Percentiles rank a stretch among this genome's conserved stretches.
Evolutionary conservation across 2,113 vertebrate genomes (phyloP).

Genomic region (Cricetomys ansorgei): DNA sequence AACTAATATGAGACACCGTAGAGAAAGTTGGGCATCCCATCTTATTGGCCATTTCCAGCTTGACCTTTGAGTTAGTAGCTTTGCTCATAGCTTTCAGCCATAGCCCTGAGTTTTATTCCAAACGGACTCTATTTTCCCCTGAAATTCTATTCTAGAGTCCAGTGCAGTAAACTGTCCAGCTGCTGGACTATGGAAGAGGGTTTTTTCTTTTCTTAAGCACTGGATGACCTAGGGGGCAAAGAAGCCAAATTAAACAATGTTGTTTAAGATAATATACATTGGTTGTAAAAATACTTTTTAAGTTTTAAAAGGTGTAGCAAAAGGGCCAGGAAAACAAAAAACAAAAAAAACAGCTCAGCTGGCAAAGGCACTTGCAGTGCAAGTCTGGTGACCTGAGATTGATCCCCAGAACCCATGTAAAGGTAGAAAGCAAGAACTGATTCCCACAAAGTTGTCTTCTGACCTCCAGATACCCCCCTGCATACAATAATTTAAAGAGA

Average conservation of each 20-base stretch:
- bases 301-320: slow-evolving; percentile 31
- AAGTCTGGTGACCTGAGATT: not conserved
- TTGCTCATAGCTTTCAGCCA: not conserved
- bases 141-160: not conserved
- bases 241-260: slow-evolving; percentile 37
- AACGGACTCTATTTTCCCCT: not conserved
- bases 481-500: not conserved
- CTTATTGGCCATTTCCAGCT: not conserved
- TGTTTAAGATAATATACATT: not conserved
- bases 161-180: slow-evolving; percentile 5
- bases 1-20: not conserved
- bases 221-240: not conserved
- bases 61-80: not conserved
- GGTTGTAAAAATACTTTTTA: not conserved
- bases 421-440: not conserved
- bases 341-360: not conserved
- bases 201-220: not conserved
- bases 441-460: not conserved
- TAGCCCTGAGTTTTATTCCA: not conserved
- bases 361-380: not conserved
- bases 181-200: not conserved
- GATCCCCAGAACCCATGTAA: not conserved
- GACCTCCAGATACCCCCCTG: not conserved
- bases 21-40: not conserved
- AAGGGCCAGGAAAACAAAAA: not conserved